phyloP scores from a whole-genome alignment of 2,888 invertebrate species.

The Trichogramma dendrolimi region DNA sequence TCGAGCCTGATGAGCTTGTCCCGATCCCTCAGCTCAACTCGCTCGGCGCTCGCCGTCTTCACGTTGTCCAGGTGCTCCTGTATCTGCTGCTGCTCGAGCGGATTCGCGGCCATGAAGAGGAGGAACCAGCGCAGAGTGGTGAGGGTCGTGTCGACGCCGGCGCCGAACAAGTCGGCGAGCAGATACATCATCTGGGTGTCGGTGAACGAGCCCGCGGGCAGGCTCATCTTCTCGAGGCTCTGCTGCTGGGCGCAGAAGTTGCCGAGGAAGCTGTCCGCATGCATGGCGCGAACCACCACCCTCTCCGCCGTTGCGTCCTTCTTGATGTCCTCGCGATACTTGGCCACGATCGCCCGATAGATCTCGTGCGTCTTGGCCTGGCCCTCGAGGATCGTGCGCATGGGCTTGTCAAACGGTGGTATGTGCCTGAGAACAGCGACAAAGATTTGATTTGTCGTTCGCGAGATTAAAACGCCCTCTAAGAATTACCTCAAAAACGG shows the following conservation, averaged over 20 bases:
- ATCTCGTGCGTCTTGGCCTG: conserved; percentile 69
- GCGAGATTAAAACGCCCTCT: not conserved
- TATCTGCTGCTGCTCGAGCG: conserved; percentile 63
- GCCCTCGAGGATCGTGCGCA: conserved; percentile 65
- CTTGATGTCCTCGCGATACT: conserved; percentile 51
- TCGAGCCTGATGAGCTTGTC: conserved; percentile 60
- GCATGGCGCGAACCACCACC: too few relatives aligned
- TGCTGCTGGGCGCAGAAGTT: conserved; percentile 64
- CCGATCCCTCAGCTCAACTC: conserved; percentile 55
- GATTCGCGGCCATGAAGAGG: conserved; percentile 69
- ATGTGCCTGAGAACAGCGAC: conserved; percentile 55
- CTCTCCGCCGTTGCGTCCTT: conserved; percentile 36
- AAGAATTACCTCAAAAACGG: conserved; percentile 67
- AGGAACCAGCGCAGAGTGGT: conserved; percentile 79
- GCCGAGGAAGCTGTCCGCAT: conserved; percentile 58
- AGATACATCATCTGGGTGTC: conserved; percentile 70
- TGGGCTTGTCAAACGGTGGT: conserved; percentile 62
- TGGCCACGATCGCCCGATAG: conserved; percentile 63
- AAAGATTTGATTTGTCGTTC: not conserved
- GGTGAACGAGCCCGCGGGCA: conserved; percentile 56
- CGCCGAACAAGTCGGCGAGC: conserved; percentile 79
- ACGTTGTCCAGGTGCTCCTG: conserved; percentile 56
- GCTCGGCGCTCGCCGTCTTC: too few relatives aligned
- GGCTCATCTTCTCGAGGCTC: conserved; percentile 49
- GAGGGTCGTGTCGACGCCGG: conserved; percentile 79